Base-by-base conservation (phyloP, 1,140 invertebrate species). In the Drosophila orosa region DNA sequence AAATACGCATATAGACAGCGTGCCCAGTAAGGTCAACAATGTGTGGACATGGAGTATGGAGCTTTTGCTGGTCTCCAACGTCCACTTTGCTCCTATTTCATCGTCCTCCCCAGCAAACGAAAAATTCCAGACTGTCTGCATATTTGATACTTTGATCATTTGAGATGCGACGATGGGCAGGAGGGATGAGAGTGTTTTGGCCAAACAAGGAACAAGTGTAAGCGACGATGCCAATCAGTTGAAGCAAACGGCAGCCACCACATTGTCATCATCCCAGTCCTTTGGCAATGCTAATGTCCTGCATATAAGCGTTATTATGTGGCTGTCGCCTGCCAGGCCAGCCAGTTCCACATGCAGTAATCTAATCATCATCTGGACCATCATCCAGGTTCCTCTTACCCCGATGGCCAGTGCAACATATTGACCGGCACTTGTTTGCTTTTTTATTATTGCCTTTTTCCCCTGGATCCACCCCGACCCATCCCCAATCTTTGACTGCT, bases 81-180 rank as follows among this genome's bases (percentile, higher is more conserved):
- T 31, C 44, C 40, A 13, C 59, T n/a, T 59, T 68, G 29, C 24
- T 42, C 47, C 37, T 35, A 57, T 19, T 22, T 54, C 62, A 22
- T 10, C 39, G 40, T 15, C 40, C 29, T 24, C 10, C n/a, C n/a
- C 52, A 35, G 25, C 40, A 31, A 50, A 29, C 50, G 60, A 50
- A 65, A 76, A 78, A 87, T 84, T 87, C 80, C 84, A 58, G 69
- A 65, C 56, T 89, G 84, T 87, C 84, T 89, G 84, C 84, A 87
- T 89, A 87, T 89, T 89, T 87, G 58, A 87, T 86, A 80, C 84
- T 87, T 87, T 87, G 84, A 84, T 87, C 80, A 74, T 80, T 78
- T 71, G 61, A 77, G 71, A 77, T 52, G 50, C 17, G 33, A 7
- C 9, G 39, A 22, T 15, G 15, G 19, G 15, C 0, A 15, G 7